These are phyloP conservation scores for Gorsachius magnificus DNA, from an alignment of 2,797 vertebrate species.

Conservation along the genomic window DNA sequence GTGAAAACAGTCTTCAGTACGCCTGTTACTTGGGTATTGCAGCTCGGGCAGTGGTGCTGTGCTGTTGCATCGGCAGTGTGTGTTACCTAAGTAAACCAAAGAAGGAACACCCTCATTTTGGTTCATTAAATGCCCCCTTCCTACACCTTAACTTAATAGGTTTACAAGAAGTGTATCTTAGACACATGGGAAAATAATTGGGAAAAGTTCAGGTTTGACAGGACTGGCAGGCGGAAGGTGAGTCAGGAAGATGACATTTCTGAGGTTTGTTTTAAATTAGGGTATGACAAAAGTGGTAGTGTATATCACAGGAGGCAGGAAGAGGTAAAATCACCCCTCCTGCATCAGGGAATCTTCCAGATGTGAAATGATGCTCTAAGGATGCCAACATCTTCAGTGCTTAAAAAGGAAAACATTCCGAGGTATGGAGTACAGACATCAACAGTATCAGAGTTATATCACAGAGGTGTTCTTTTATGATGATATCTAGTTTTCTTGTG, in stretches of 20 bases:
- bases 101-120: background rate
- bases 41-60: background rate
- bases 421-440: background rate
- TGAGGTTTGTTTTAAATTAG: slow-evolving; percentile 47
- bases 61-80: rapidly evolving
- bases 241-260: slow-evolving; percentile 12
- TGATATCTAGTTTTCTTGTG: background rate
- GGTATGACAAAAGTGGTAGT: background rate
- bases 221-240: background rate
- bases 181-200: background rate
- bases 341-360: slow-evolving; percentile 34
- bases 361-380: background rate
- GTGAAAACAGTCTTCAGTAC: background rate
- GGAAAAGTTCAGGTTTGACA: background rate
- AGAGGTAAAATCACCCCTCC: background rate
- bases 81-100: background rate
- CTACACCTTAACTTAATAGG: background rate
- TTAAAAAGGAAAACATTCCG: background rate
- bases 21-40: background rate
- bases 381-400: background rate
- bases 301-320: background rate
- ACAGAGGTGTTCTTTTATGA: background rate
- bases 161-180: background rate
- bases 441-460: background rate
- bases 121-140: background rate